Conservation (phyloP, 2,888 invertebrate genomes). For the Elmis aenea region DNA sequence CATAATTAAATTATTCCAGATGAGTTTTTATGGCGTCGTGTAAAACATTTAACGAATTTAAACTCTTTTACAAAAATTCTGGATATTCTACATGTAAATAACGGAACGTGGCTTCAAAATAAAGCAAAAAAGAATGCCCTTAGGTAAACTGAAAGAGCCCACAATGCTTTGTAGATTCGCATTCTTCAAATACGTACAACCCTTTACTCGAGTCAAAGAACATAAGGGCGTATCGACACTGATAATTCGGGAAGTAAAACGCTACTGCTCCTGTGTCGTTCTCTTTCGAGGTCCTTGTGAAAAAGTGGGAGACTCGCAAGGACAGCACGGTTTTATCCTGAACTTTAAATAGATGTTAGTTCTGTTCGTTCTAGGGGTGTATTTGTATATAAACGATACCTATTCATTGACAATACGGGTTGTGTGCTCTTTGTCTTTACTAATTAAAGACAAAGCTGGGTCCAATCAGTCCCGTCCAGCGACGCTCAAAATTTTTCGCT, state of each 20-base stretch:
- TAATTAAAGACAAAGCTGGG: slow-evolving; percentile 43
- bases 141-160: slow-evolving; percentile 31
- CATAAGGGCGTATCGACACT: slow-evolving; percentile 33
- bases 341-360: slow-evolving; percentile 22
- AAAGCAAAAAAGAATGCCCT: slow-evolving; percentile 25
- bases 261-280: slow-evolving; percentile 8
- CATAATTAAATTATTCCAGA: too few species aligned
- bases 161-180: slow-evolving; percentile 34
- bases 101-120: too few species aligned
- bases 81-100: too few species aligned
- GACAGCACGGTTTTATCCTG: slow-evolving; percentile 14
- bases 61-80: too few species aligned
- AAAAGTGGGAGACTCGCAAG: slow-evolving; percentile 15
- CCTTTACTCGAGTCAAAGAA: slow-evolving; percentile 35
- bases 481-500: slow-evolving; percentile 8
- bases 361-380: slow-evolving; percentile 20
- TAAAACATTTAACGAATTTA: too few species aligned
- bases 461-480: slow-evolving; percentile 21
- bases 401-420: slow-evolving; percentile 45
- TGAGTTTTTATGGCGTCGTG: too few species aligned
- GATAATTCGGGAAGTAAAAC: slow-evolving; percentile 23
- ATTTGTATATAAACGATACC: slow-evolving; percentile 36
- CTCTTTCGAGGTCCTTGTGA: slow-evolving; percentile 8
- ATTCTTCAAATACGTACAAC: slow-evolving; percentile 38
- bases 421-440: slow-evolving; percentile 42